These are phyloP conservation scores for Heliconius himera DNA, from an alignment of 1,140 invertebrate species.

Conservation along the genomic window DNA sequence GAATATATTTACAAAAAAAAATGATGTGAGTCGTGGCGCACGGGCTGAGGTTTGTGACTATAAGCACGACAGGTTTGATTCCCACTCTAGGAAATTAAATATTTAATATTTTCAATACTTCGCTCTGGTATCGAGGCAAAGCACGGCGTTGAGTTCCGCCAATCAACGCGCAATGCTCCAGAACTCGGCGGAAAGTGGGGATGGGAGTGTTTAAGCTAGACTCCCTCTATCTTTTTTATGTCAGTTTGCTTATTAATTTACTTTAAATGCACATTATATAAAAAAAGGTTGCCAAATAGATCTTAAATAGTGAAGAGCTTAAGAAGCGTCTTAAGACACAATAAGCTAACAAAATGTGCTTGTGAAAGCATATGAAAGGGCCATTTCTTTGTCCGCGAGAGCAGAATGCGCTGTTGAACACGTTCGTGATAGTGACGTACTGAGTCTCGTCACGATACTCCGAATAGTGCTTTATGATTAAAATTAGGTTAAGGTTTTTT, in stretches of 20 bases:
- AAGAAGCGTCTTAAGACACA: constrained; percentile 29
- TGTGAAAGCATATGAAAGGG: constrained; percentile 31
- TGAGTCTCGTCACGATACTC: constrained; percentile 26
- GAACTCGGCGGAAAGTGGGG: no score
- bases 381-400: constrained; percentile 35
- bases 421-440: constrained; percentile 37
- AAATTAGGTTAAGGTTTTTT: constrained; percentile 11
- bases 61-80: no score
- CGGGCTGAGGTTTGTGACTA: no score
- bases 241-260: neutral
- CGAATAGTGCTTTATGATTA: constrained; percentile 8
- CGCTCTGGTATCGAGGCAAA: no score
- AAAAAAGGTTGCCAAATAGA: neutral
- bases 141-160: no score
- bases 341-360: constrained; percentile 40
- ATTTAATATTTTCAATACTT: no score
- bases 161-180: no score
- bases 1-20: no score
- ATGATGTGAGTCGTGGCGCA: no score
- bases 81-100: no score
- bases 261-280: neutral
- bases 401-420: constrained; percentile 38
- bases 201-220: no score
- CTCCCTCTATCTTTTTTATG: no score
- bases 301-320: constrained; percentile 19